Base-by-base conservation (phyloP, 2,797 vertebrate genomes). In the Cirrhinus mrigala region DNA sequence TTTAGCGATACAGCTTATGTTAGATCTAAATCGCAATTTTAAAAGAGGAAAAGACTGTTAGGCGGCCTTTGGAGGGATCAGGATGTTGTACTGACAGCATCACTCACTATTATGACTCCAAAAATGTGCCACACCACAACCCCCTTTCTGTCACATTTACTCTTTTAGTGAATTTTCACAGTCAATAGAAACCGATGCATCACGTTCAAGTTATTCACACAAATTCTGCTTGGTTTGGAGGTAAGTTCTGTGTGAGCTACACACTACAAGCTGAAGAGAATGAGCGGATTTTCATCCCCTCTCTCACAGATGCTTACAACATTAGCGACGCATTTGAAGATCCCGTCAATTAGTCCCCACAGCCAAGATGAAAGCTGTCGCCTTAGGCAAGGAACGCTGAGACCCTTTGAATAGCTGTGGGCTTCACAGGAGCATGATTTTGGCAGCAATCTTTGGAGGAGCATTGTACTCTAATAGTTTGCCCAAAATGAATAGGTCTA, bases 361-460 rank as follows among this genome's bases (percentile, higher is more conserved):
- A 89, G 87, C 89, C 44, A 88, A 95, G 92, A 94, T 95, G 92
- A 95, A 95, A 95, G 95, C 87, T 81, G 88, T 89, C 82, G 91
- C 95, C 94, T 83, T 78, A 86, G 93, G 95, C 91, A 90, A 87
- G 86, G 90, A 94, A 95, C 94, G 92, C 95, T 93, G 94, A 89
- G 88, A 83, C 83, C 88, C 86, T 91, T 89, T 91, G 91, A 92
- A 93, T 90, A 91, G 90, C 88, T 62, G 91, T 86, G 84, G 64
- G 54, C 50, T 54, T 52, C 85, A 71, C 81, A 90, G 85, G 88
- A 91, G 82, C 90, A 89, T 92, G 89, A 94, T 92, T 93, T 93
- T 89, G 91, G 88, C 90, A 88, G 82, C 79, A 86, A 78, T 86
- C 88, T 83, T 85, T 85, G 86, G 88, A 77, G 79, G 81, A 84